A percentile compares a stretch with the other conserved stretches of the same genome.
These are phyloP conservation scores for Calosoma granatense DNA, from an alignment of 1,140 invertebrate genomes.

Conservation along the genomic window DNA sequence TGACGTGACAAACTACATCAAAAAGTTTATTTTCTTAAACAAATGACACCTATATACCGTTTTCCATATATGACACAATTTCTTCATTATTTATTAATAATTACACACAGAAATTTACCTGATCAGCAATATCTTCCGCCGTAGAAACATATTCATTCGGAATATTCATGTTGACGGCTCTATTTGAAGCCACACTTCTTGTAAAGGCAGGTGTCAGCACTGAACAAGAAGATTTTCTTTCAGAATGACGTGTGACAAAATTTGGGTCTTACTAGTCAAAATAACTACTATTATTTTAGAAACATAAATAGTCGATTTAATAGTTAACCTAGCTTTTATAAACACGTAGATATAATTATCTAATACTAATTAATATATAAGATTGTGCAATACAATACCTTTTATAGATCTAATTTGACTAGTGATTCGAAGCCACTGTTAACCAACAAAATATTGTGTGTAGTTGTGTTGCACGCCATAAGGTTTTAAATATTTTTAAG, in stretches of 20 bases:
- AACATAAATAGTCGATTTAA: no score
- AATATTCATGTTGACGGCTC: constrained; percentile 57
- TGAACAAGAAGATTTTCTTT: not conserved
- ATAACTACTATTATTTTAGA: not conserved
- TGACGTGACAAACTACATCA: constrained; percentile 38
- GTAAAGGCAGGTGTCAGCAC: constrained; percentile 15
- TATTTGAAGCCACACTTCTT: constrained; percentile 7
- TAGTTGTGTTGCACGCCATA: no score
- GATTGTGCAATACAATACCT: no score
- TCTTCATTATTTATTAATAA: constrained; percentile 11
- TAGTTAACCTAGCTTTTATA: no score
- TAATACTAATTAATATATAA: no score
- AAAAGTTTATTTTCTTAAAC: constrained; percentile 7
- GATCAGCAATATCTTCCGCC: constrained; percentile 90
- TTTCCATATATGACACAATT: not conserved
- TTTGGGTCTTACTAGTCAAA: not conserved
- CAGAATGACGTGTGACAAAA: not conserved
- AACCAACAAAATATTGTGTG: not conserved
- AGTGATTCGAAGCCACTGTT: not conserved
- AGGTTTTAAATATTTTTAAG: no score
- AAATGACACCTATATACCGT: not conserved
- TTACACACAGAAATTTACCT: constrained; percentile 51
- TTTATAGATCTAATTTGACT: no score
- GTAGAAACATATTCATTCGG: constrained; percentile 81
- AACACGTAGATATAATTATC: no score